These are phyloP conservation scores for Agrenia bidenticulata DNA, from an alignment of 2,888 invertebrate species.

Conservation along the genomic window DNA sequence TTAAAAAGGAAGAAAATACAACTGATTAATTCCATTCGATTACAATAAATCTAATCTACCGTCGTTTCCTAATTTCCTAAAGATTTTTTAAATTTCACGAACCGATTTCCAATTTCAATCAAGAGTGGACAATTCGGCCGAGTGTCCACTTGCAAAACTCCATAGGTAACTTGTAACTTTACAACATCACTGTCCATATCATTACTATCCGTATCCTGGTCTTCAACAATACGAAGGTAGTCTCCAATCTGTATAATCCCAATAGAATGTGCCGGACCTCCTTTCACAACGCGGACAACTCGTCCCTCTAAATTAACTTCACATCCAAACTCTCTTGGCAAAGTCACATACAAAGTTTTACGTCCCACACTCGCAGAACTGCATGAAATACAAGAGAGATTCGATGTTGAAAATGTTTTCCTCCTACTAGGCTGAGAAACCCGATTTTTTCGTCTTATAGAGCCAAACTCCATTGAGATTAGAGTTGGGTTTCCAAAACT, in stretches of 20 bases:
- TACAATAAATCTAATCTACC: too few relatives aligned
- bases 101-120: slow-evolving; percentile 52
- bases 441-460: slow-evolving; percentile 32
- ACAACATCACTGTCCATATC: slow-evolving; percentile 32
- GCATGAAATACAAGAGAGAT: slow-evolving; percentile 47
- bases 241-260: slow-evolving; percentile 52
- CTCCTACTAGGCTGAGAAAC: slow-evolving; percentile 23
- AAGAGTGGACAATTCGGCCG: slow-evolving; percentile 48
- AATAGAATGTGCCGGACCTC: slow-evolving; percentile 46
- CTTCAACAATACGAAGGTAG: slow-evolving; percentile 39
- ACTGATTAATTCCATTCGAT: too few relatives aligned
- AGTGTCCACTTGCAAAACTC: slow-evolving; percentile 46
- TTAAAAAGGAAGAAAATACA: too few relatives aligned
- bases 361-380: slow-evolving; percentile 42
- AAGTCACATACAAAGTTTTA: slow-evolving; percentile 38
- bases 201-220: slow-evolving; percentile 25
- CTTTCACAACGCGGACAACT: slow-evolving; percentile 39
- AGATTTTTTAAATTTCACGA: slow-evolving; percentile 9
- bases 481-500: too few relatives aligned
- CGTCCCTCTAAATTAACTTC: slow-evolving; percentile 37
- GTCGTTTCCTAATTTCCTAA: not conserved
- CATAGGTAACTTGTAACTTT: slow-evolving; percentile 48
- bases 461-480: slow-evolving; percentile 46
- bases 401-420: slow-evolving; percentile 51
- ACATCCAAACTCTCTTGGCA: slow-evolving; percentile 35